Conservation (phyloP, 30 jellyfish, hydroid and myxozoan genomes). For the Sanderia malayensis region DNA sequence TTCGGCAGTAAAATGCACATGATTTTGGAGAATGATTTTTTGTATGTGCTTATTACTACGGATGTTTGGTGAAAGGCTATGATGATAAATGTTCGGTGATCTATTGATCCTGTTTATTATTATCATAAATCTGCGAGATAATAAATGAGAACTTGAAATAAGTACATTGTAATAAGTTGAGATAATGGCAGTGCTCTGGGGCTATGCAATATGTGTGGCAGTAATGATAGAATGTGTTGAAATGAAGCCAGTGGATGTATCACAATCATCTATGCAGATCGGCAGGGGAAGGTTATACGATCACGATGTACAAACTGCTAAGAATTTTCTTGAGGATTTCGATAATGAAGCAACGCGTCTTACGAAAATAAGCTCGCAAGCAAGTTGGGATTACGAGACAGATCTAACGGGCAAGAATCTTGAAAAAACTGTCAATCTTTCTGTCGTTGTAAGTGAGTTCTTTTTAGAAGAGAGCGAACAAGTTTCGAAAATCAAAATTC, state of each 20-base stretch:
- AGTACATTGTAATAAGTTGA: too few species aligned
- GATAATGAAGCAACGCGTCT: conserved; percentile 67
- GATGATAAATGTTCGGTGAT: background rate
- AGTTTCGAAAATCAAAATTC: conserved; percentile 59
- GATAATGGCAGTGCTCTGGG: background rate
- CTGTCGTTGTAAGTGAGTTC: conserved; percentile 68
- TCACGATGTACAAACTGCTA: conserved; percentile 73
- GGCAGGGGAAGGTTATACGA: conserved; percentile 66
- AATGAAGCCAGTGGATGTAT: background rate
- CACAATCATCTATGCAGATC: conserved; percentile 21
- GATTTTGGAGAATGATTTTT: too few species aligned
- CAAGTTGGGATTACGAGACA: conserved; percentile 92
- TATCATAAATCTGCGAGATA: background rate
- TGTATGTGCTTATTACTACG: too few species aligned
- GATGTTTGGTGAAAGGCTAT: background rate
- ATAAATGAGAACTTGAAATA: background rate
- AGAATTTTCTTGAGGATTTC: conserved; percentile 57
- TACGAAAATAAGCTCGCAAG: conserved; percentile 58
- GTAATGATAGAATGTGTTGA: background rate
- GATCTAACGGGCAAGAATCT: conserved; percentile 76
- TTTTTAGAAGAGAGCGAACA: conserved; percentile 66
- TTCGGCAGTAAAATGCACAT: too few species aligned
- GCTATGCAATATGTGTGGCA: background rate
- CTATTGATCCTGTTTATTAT: background rate
- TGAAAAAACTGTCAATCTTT: conserved; percentile 69